Evolutionary conservation across 1,140 invertebrate genomes (phyloP).

Genomic region (Phymorhynchus buccinoides): DNA sequence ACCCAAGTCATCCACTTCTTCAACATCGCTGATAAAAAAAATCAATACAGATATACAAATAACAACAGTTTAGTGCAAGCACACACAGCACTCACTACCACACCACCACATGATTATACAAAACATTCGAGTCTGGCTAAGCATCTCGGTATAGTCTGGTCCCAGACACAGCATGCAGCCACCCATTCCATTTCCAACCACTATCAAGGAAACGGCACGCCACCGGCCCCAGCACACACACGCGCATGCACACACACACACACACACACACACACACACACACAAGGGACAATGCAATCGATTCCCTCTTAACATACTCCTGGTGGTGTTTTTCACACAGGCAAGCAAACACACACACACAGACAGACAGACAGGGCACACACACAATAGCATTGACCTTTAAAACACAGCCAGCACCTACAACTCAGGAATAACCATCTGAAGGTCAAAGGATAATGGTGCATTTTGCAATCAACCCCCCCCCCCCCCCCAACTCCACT

Average conservation of each 20-base stretch:
- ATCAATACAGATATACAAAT: not conserved
- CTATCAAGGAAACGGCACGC: constrained; percentile 1
- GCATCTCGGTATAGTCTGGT: not conserved
- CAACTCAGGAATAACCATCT: no score
- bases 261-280: no score
- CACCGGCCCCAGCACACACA: no score
- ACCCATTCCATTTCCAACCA: not conserved
- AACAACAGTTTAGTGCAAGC: not conserved
- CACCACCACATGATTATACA: no score
- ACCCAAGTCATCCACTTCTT: constrained; percentile 4
- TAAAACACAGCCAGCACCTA: no score
- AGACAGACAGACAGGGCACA: not conserved
- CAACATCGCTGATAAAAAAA: not conserved
- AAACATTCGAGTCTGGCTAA: no score
- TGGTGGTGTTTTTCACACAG: not conserved
- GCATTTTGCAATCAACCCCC: no score
- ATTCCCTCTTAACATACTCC: not conserved
- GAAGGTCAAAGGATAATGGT: no score
- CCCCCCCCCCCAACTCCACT: no score
- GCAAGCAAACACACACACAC: not conserved
- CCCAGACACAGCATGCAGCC: not conserved
- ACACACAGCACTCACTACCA: not conserved
- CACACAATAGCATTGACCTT: no score
- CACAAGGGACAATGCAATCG: not conserved
- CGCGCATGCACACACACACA: not conserved